phyloP scores from a whole-genome alignment of 1,140 invertebrate species.

The Hermetia illucens region DNA sequence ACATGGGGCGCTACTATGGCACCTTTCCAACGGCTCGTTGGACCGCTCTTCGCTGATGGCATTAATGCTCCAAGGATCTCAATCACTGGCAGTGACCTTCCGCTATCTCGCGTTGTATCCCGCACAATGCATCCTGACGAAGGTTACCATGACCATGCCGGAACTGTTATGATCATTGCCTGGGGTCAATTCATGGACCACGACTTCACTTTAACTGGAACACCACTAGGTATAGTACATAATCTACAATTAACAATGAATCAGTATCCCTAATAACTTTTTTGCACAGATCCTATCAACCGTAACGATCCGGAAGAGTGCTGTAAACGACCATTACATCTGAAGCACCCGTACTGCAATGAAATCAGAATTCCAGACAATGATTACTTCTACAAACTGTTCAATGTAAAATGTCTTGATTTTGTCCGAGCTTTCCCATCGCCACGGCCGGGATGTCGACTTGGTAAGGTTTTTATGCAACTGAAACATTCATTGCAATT shows the following conservation, averaged over 20 bases:
- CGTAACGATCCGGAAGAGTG: slow-evolving; percentile 81
- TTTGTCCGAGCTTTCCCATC: slow-evolving; percentile 78
- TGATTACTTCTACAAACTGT: slow-evolving; percentile 82
- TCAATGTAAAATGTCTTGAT: slow-evolving; percentile 70
- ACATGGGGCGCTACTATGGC: slow-evolving; percentile 79
- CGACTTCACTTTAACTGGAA: slow-evolving; percentile 78
- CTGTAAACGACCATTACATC: slow-evolving; percentile 57
- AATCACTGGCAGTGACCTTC: slow-evolving; percentile 51
- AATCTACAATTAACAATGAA: not conserved
- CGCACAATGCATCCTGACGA: slow-evolving; percentile 82
- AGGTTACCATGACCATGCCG: slow-evolving; percentile 84
- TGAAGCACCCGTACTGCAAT: slow-evolving; percentile 82
- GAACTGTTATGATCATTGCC: slow-evolving; percentile 82
- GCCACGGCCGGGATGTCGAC: slow-evolving; percentile 63
- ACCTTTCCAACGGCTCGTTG: slow-evolving; percentile 66
- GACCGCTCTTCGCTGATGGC: slow-evolving; percentile 64
- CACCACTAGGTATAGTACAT: slow-evolving; percentile 53
- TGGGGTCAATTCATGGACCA: slow-evolving; percentile 94
- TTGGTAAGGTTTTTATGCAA: slow-evolving; percentile 37
- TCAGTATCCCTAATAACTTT: slow-evolving; percentile 5
- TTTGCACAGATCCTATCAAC: slow-evolving; percentile 53
- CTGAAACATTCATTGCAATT: no score
- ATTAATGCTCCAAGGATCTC: slow-evolving; percentile 68
- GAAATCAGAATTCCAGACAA: slow-evolving; percentile 79
- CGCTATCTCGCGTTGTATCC: slow-evolving; percentile 69